phyloP scores from a whole-genome alignment of 2,797 vertebrate species.

The Intellagama lesueurii region DNA sequence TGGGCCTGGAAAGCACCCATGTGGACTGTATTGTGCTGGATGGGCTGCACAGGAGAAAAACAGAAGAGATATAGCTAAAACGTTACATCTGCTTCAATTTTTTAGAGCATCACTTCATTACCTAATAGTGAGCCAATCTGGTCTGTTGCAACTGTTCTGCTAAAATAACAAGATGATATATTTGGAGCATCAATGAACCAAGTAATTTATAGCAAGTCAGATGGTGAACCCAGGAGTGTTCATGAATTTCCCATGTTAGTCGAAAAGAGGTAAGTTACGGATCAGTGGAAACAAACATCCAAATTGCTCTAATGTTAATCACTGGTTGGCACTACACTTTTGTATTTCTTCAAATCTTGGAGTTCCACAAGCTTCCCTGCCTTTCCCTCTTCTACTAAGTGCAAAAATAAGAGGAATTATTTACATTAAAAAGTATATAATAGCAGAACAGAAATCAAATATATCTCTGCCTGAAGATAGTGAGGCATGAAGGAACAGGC shows the following conservation, averaged over 20 bases:
- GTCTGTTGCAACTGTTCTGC: not conserved
- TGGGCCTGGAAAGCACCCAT: constrained; percentile 93
- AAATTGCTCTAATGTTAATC: too few species aligned
- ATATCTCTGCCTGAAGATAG: too few species aligned
- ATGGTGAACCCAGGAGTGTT: not conserved
- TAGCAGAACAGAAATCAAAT: too few species aligned
- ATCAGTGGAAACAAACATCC: not conserved
- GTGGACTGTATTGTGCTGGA: constrained; percentile 92
- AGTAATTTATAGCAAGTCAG: not conserved
- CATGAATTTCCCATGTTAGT: not conserved
- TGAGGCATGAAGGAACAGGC: too few species aligned
- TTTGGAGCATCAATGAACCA: not conserved
- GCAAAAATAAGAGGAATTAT: too few species aligned
- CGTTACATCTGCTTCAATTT: not conserved
- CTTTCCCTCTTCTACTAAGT: too few species aligned
- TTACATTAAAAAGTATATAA: too few species aligned
- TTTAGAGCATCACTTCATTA: not conserved
- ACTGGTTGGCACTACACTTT: not conserved
- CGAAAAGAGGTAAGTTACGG: not conserved
- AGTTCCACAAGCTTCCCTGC: not conserved
- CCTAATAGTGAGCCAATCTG: not conserved
- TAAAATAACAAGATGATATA: not conserved
- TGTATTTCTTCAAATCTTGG: not conserved
- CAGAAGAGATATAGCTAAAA: not conserved
- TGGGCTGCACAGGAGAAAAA: constrained; percentile 83